These are phyloP conservation scores for Hyperoplus immaculatus DNA, from an alignment of 2,797 vertebrate genomes.

Conservation along the genomic window DNA sequence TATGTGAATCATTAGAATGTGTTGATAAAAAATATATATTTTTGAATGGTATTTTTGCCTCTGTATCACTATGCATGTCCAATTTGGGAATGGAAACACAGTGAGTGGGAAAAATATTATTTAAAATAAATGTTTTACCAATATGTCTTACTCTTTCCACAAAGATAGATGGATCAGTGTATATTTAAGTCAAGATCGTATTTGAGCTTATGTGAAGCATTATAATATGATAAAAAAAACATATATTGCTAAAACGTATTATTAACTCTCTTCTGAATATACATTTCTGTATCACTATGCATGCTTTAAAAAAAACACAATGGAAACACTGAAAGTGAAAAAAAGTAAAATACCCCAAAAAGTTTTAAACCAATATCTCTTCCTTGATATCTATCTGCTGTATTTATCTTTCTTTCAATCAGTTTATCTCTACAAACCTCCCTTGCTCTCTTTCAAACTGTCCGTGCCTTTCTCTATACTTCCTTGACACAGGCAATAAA, in stretches of 20 bases:
- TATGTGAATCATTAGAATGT: too few relatives aligned
- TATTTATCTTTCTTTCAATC: not conserved
- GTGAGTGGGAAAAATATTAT: too few relatives aligned
- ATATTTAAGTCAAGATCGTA: not conserved
- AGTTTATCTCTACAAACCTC: slow-evolving; percentile 23
- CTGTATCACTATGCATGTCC: not conserved
- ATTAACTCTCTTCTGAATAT: too few relatives aligned
- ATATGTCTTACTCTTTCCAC: too few relatives aligned
- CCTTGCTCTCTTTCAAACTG: slow-evolving; percentile 2
- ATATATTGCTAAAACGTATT: too few relatives aligned
- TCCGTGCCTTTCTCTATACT: slow-evolving; percentile 9
- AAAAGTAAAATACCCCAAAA: not conserved
- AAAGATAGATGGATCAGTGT: too few relatives aligned
- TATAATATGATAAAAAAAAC: too few relatives aligned
- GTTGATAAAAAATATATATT: too few relatives aligned
- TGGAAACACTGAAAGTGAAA: not conserved
- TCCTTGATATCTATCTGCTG: not conserved
- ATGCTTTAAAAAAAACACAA: not conserved
- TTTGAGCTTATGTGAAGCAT: too few relatives aligned
- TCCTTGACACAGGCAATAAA: slow-evolving; percentile 34
- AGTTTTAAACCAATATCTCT: not conserved
- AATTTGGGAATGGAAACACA: too few relatives aligned
- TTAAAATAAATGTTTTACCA: too few relatives aligned
- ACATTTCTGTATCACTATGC: not conserved
- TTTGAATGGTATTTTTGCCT: too few relatives aligned